Evolutionary conservation across 1,140 invertebrate species (phyloP).

Genomic region (Riptortus pedestris): DNA sequence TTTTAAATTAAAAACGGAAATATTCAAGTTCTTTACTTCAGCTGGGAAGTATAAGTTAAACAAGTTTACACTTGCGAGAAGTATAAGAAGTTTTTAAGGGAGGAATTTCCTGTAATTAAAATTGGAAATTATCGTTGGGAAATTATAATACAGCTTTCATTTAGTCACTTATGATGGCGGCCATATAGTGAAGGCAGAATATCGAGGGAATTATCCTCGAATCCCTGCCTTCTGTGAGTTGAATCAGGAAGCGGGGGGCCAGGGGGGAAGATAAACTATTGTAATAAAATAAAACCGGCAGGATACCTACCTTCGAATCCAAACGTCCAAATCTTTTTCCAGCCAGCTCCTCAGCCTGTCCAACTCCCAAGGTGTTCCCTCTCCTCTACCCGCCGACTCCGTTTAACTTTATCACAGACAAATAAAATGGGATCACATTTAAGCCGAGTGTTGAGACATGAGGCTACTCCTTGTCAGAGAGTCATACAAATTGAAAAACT

Average conservation of each 20-base stretch:
- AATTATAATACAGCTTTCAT: no score
- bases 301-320: conserved; percentile 11
- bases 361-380: conserved; percentile 27
- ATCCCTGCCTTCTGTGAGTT: neutral
- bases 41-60: no score
- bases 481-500: conserved; percentile 29
- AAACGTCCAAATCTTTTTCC: conserved; percentile 20
- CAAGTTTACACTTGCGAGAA: no score
- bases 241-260: no score
- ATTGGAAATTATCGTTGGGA: no score
- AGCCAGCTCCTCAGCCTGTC: conserved; percentile 29
- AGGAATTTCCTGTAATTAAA: no score
- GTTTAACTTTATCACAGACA: conserved; percentile 15
- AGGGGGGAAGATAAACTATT: neutral
- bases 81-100: no score
- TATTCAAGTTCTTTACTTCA: no score
- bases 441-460: conserved; percentile 24
- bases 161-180: conserved; percentile 13
- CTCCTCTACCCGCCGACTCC: conserved; percentile 19
- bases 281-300: neutral
- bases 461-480: conserved; percentile 27
- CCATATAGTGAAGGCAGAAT: neutral
- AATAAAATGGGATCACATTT: conserved; percentile 29
- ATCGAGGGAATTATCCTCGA: neutral
- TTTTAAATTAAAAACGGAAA: no score